These are phyloP conservation scores for Montifringilla adamsi DNA, from an alignment of 2,113 vertebrate species.

Conservation along the genomic window DNA sequence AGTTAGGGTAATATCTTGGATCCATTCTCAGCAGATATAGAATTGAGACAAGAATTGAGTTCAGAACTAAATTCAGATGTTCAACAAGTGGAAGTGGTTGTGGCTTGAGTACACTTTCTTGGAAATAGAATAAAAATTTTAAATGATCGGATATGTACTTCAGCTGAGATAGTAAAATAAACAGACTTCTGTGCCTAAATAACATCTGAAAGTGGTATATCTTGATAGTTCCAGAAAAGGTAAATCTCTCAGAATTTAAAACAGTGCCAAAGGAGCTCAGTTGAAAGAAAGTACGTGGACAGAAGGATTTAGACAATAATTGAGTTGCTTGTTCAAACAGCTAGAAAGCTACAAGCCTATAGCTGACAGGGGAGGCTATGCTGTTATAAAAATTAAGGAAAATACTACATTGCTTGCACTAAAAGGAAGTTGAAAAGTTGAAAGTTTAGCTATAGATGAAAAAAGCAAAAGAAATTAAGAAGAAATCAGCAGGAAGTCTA, in stretches of 20 bases:
- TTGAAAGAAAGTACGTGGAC: not conserved
- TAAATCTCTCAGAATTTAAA: not conserved
- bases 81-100: not conserved
- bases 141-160: not conserved
- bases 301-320: not conserved
- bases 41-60: not conserved
- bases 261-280: not conserved
- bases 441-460: not conserved
- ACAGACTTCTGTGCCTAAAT: not conserved
- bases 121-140: not conserved
- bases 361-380: not conserved
- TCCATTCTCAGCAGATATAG: not conserved
- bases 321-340: not conserved
- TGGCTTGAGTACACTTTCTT: not conserved
- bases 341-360: not conserved
- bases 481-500: not conserved
- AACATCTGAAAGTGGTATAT: not conserved
- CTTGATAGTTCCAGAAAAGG: not conserved
- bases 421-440: not conserved
- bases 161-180: not conserved
- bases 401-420: not conserved
- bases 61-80: not conserved
- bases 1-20: not conserved
- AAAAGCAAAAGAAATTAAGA: not conserved
- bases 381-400: not conserved